Evolutionary conservation across 2,113 vertebrate genomes (phyloP).

Genomic region (Ranitomeya imitator): DNA sequence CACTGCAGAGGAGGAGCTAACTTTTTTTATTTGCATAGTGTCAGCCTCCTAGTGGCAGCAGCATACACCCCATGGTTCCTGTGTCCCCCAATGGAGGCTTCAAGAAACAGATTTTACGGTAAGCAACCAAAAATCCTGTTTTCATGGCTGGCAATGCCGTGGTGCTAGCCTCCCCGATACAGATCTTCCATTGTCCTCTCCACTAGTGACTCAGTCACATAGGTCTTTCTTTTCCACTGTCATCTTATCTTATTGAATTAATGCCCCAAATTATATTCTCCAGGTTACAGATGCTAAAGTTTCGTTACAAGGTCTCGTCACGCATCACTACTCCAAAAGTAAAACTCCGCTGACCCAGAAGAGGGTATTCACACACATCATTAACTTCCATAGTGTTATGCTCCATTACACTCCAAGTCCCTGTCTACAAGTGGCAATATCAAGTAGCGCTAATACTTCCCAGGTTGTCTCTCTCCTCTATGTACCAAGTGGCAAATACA

Average conservation of each 20-base stretch:
- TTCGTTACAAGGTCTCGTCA: not conserved
- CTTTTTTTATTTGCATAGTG: too few relatives aligned
- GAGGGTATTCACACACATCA: slow-evolving; percentile 31
- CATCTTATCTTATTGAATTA: slow-evolving; percentile 7
- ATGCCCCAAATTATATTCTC: not conserved
- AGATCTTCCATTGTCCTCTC: not conserved
- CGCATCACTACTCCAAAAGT: slow-evolving; percentile 26
- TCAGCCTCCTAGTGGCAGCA: too few relatives aligned
- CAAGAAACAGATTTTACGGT: too few relatives aligned
- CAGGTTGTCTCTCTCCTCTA: not conserved
- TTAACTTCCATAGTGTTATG: slow-evolving; percentile 30
- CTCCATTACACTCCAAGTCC: slow-evolving; percentile 28
- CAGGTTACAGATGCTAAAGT: slow-evolving; percentile 22
- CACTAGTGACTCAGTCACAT: not conserved
- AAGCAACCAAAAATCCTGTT: too few relatives aligned
- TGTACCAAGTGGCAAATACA: too few relatives aligned
- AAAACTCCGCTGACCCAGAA: slow-evolving; percentile 27
- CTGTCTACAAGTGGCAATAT: not conserved
- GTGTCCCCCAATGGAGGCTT: too few relatives aligned
- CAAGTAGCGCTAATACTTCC: not conserved
- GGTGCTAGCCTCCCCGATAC: not conserved
- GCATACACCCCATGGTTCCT: too few relatives aligned
- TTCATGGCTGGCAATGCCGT: not conserved
- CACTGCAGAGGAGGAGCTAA: too few relatives aligned
- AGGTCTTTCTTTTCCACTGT: not conserved